Evolutionary conservation across 1,140 invertebrate species (phyloP).

Genomic region (Homarus americanus): DNA sequence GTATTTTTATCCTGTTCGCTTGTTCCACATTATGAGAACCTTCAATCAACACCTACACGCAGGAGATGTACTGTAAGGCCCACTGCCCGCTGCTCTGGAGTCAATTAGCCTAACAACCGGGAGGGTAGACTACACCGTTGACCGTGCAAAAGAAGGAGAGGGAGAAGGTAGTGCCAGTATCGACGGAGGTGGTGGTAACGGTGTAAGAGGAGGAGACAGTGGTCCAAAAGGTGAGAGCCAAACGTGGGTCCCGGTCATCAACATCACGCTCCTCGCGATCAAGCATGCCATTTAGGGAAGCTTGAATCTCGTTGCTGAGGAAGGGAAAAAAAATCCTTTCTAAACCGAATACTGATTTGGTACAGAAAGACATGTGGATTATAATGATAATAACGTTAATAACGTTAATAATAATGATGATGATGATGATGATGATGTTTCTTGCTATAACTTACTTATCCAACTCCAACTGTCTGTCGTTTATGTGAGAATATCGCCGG

Average conservation of each 20-base stretch:
- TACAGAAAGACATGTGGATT: background rate
- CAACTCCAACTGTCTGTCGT: background rate
- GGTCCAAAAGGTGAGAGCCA: conserved; percentile 43
- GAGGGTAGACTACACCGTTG: conserved; percentile 16
- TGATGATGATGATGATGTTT: background rate
- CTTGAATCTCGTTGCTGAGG: background rate
- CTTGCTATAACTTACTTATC: conserved; percentile 16
- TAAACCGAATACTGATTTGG: background rate
- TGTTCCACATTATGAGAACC: background rate
- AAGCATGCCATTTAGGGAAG: background rate
- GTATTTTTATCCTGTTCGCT: too few relatives aligned
- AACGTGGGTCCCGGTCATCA: background rate
- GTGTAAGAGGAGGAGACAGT: conserved; percentile 57
- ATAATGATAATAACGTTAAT: background rate
- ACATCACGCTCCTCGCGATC: too few relatives aligned
- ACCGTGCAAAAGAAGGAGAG: conserved; percentile 59
- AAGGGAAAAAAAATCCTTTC: background rate
- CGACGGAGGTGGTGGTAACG: conserved; percentile 51
- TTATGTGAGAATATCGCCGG: background rate
- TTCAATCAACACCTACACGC: background rate
- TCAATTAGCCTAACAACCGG: conserved; percentile 32
- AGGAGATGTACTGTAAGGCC: background rate
- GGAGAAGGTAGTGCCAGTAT: conserved; percentile 57
- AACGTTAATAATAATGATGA: background rate
- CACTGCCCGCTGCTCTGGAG: background rate